Percentiles rank a stretch among this genome's conserved stretches.
These are phyloP conservation scores for Melangyna quadrimaculata DNA, from an alignment of 2,888 invertebrate genomes.

Conservation along the genomic window DNA sequence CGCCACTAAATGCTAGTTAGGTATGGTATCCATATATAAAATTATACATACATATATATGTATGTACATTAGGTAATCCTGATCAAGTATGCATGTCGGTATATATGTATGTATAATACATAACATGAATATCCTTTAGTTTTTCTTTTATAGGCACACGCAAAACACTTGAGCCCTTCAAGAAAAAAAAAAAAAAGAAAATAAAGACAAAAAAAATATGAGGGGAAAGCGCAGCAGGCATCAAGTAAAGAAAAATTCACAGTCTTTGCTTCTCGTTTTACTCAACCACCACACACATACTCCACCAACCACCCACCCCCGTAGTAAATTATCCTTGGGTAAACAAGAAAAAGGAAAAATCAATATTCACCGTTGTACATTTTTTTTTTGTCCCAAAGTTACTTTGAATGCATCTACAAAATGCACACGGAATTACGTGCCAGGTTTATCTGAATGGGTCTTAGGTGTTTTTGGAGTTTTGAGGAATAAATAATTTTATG, in stretches of 20 bases:
- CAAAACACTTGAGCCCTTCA: slow-evolving; percentile 32
- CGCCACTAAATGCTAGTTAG: slow-evolving; percentile 46
- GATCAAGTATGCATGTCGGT: not conserved
- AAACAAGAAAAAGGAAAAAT: slow-evolving; percentile 58
- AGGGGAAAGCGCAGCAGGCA: slow-evolving; percentile 9
- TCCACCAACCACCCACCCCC: not conserved
- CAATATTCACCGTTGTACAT: slow-evolving; percentile 47
- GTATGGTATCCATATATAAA: not conserved
- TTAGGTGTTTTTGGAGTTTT: slow-evolving; percentile 29
- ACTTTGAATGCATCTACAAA: slow-evolving; percentile 57
- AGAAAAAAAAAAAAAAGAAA: not conserved
- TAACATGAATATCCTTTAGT: not conserved
- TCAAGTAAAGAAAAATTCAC: not conserved
- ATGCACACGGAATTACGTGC: slow-evolving; percentile 56
- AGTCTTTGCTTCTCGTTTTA: slow-evolving; percentile 4
- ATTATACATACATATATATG: not conserved
- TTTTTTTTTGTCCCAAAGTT: not conserved
- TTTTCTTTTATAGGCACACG: slow-evolving; percentile 35
- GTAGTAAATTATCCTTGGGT: slow-evolving; percentile 44
- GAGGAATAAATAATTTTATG: not conserved
- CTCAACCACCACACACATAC: no score
- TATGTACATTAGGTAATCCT: not conserved
- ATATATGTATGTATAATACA: not conserved
- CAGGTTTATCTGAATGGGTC: slow-evolving; percentile 42
- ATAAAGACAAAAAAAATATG: not conserved